A percentile compares a stretch with the other conserved stretches of the same genome.
Conservation (phyloP, 2,888 invertebrate species). For the Aricia artaxerxes region DNA sequence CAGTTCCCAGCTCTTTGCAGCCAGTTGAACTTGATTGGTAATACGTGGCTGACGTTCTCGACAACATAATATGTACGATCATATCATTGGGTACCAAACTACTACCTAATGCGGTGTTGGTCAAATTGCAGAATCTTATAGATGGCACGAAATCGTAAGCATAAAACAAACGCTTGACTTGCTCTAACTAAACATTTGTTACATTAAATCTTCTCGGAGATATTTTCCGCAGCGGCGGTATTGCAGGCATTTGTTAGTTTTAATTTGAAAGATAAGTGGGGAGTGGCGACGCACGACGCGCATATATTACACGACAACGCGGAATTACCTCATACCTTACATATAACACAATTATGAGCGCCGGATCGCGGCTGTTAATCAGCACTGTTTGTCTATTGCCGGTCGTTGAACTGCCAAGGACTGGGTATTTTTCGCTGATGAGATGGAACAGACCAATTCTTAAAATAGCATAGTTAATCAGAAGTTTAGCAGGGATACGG, state of each 20-base stretch:
- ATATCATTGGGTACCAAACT: too few species aligned
- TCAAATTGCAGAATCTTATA: too few species aligned
- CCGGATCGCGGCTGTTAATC: slow-evolving; percentile 31
- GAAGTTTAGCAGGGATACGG: slow-evolving; percentile 33
- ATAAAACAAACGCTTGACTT: neutral
- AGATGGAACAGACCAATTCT: neutral
- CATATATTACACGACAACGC: slow-evolving; percentile 29
- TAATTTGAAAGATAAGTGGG: slow-evolving; percentile 11
- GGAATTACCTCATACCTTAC: slow-evolving; percentile 32
- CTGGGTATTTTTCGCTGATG: slow-evolving; percentile 60
- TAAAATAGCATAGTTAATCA: neutral
- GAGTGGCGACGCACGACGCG: slow-evolving; percentile 25
- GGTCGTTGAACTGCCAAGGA: slow-evolving; percentile 73
- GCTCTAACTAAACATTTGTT: neutral
- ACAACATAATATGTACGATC: too few species aligned
- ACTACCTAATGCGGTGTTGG: too few species aligned
- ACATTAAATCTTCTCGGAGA: neutral
- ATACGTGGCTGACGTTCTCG: neutral
- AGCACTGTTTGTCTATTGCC: slow-evolving; percentile 56
- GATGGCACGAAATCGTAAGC: neutral
- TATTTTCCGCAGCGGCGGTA: neutral
- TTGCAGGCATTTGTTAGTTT: neutral
- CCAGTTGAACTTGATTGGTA: neutral
- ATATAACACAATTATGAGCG: slow-evolving; percentile 28
- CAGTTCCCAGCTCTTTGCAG: neutral